A percentile compares a stretch with the other conserved stretches of the same genome.
These are phyloP conservation scores for Salvator merianae DNA, from an alignment of 2,113 vertebrate species.

Conservation along the genomic window DNA sequence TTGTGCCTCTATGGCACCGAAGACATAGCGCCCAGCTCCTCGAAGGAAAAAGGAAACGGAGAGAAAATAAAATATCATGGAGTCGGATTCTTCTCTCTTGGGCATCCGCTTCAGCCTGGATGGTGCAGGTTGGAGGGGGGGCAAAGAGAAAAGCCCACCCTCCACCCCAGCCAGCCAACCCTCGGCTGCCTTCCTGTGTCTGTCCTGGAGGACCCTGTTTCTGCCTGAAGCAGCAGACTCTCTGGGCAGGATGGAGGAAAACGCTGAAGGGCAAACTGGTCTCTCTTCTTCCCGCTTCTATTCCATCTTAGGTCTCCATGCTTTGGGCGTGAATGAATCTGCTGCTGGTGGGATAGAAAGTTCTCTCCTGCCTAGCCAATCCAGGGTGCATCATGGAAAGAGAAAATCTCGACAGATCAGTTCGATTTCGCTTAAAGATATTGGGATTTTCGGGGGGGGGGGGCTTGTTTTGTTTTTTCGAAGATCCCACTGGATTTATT, in stretches of 20 bases:
- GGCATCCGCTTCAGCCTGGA: conserved; percentile 58
- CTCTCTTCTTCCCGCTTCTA: conserved; percentile 46
- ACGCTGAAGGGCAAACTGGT: conserved; percentile 60
- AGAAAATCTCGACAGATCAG: not conserved
- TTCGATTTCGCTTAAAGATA: conserved; percentile 17
- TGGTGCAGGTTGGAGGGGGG: conserved; percentile 64
- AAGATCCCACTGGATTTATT: not conserved
- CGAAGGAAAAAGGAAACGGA: conserved; percentile 44
- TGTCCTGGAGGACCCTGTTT: conserved; percentile 66
- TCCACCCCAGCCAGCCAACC: conserved; percentile 52
- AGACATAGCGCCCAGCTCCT: conserved; percentile 66
- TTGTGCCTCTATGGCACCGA: conserved; percentile 72
- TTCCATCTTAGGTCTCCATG: conserved; percentile 59
- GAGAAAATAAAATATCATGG: conserved; percentile 50
- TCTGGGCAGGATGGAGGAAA: conserved; percentile 47
- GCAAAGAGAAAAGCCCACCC: conserved; percentile 35
- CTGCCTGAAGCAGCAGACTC: conserved; percentile 55
- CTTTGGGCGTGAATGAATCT: conserved; percentile 51
- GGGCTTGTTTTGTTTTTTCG: not conserved
- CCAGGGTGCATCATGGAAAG: conserved; percentile 54
- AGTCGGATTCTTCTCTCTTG: conserved; percentile 58
- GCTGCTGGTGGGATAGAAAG: conserved; percentile 71
- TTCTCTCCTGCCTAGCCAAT: conserved; percentile 75
- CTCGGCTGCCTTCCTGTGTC: conserved; percentile 51
- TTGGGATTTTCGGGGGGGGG: too few species aligned